Evolutionary conservation across 2,797 vertebrate species (phyloP).

Genomic region (Crocodylus rhombifer): DNA sequence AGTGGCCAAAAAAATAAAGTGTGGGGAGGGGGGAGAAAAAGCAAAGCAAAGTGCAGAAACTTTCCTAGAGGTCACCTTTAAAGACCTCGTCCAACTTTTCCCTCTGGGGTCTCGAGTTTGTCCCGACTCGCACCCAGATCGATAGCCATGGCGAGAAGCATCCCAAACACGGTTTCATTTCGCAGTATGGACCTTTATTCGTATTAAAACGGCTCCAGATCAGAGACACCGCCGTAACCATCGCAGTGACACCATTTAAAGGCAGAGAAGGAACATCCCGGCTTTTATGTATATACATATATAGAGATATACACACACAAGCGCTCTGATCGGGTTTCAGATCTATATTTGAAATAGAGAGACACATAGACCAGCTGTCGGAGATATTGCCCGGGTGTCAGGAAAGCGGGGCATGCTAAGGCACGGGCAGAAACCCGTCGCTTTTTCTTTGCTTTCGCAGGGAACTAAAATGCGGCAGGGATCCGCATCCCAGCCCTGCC

Average conservation of each 20-base stretch:
- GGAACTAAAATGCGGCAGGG: background rate
- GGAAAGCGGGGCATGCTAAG: background rate
- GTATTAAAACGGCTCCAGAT: background rate
- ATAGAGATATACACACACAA: no score
- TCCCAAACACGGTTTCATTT: no score
- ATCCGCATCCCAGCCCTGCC: background rate
- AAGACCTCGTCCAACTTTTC: slow-evolving; percentile 29
- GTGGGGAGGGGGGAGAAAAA: background rate
- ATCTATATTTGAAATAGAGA: no score
- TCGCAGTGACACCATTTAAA: background rate
- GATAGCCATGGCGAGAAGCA: background rate
- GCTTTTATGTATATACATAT: no score
- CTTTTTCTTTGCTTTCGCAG: background rate
- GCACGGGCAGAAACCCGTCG: background rate
- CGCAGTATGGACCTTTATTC: background rate
- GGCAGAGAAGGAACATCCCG: background rate
- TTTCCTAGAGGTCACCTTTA: slow-evolving; percentile 51
- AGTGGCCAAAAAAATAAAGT: background rate
- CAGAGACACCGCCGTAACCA: background rate
- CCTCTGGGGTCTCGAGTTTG: background rate
- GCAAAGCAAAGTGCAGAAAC: slow-evolving; percentile 36
- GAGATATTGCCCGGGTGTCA: no score
- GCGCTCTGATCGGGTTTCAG: no score
- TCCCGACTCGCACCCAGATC: background rate
- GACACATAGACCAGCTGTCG: no score